Evolutionary conservation across 1,140 invertebrate species (phyloP).

Genomic region (Bombus soroeensis): DNA sequence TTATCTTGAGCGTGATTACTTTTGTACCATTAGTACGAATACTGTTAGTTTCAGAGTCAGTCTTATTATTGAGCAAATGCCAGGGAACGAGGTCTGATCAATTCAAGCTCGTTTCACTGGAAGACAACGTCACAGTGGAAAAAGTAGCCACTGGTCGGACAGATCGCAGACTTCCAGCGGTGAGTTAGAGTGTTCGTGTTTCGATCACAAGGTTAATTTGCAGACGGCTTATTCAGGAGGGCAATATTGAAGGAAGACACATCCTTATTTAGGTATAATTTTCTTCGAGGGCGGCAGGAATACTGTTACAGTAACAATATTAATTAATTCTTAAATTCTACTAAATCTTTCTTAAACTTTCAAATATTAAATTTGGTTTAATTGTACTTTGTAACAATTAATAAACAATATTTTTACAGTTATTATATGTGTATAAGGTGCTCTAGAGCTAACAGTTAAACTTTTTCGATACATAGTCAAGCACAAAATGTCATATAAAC

Average conservation of each 20-base stretch:
- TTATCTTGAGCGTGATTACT: not conserved
- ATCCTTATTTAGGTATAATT: not conserved
- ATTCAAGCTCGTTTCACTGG: slow-evolving; percentile 13
- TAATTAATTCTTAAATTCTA: not conserved
- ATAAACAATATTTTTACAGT: not conserved
- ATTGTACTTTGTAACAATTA: not conserved
- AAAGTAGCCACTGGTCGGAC: slow-evolving; percentile 19
- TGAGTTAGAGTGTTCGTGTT: slow-evolving; percentile 2
- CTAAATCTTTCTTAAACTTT: not conserved
- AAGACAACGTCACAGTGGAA: slow-evolving; percentile 19
- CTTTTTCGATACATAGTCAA: too few relatives aligned
- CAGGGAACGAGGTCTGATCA: not conserved
- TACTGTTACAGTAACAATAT: slow-evolving; percentile 10
- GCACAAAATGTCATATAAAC: not conserved
- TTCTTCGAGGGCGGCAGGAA: not conserved
- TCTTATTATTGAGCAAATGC: slow-evolving; percentile 6
- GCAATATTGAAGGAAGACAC: not conserved
- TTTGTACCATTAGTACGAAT: not conserved
- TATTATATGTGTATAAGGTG: too few relatives aligned
- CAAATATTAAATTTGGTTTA: not conserved
- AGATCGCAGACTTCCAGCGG: not conserved
- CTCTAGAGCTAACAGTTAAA: too few relatives aligned
- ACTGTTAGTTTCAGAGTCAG: slow-evolving; percentile 2
- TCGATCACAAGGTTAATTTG: slow-evolving; percentile 21
- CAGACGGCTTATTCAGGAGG: not conserved